Conservation (phyloP, 2,113 vertebrate genomes). For the Lutjanus erythropterus region DNA sequence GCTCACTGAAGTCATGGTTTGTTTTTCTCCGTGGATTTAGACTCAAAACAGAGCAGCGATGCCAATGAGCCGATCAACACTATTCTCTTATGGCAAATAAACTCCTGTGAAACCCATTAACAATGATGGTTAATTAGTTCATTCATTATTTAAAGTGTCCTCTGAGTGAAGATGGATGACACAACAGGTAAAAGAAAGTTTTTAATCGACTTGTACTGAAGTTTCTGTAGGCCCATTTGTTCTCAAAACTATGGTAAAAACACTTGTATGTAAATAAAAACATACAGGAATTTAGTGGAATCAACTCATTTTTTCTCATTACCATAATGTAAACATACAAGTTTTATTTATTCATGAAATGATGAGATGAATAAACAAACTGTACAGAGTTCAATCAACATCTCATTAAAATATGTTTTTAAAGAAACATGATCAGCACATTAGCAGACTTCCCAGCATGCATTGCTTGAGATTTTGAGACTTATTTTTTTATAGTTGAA, state of each 20-base stretch:
- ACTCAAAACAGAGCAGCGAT: not conserved
- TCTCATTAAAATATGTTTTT: too few species aligned
- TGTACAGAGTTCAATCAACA: too few species aligned
- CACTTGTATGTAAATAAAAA: not conserved
- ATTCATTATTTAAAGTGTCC: conserved; percentile 55
- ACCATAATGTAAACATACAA: too few species aligned
- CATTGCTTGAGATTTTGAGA: too few species aligned
- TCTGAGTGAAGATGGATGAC: not conserved
- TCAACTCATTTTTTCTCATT: too few species aligned
- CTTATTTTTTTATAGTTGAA: too few species aligned
- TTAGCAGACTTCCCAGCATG: too few species aligned
- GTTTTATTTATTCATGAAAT: too few species aligned
- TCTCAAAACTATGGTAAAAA: not conserved
- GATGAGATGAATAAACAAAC: too few species aligned
- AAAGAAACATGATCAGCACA: too few species aligned
- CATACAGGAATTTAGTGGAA: too few species aligned
- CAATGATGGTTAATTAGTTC: conserved; percentile 9
- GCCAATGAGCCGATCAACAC: conserved; percentile 6
- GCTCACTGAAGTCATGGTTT: conserved; percentile 3
- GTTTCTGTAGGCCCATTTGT: not conserved
- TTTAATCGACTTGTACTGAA: not conserved
- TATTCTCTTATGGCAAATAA: conserved; percentile 3
- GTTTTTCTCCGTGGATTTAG: conserved; percentile 34
- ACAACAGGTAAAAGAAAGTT: conserved; percentile 1
- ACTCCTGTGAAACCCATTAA: conserved; percentile 42